phyloP scores from a whole-genome alignment of 2,113 vertebrate genomes.

The Oryzias melastigma region DNA sequence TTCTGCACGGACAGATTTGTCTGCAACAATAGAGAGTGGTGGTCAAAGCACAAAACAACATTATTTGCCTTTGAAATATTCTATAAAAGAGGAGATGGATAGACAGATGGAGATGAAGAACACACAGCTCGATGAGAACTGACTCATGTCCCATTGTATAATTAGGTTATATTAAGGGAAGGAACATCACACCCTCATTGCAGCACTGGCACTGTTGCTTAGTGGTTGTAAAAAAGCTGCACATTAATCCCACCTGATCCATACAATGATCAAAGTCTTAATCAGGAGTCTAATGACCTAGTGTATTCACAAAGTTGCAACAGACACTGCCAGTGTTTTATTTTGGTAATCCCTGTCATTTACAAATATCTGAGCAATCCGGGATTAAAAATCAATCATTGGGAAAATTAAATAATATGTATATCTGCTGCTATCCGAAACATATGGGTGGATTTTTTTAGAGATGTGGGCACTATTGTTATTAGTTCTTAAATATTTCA shows the following conservation, averaged over 20 bases:
- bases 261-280: conserved; percentile 6
- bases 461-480: too few relatives aligned
- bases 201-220: conserved; percentile 46
- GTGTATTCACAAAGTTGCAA: neutral
- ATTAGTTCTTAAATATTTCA: too few relatives aligned
- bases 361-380: too few relatives aligned
- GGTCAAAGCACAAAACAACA: conserved; percentile 2
- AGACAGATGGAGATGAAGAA: conserved; percentile 62
- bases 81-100: conserved; percentile 38
- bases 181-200: conserved; percentile 70
- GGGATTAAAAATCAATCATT: too few relatives aligned
- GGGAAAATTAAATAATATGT: too few relatives aligned
- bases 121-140: conserved; percentile 49
- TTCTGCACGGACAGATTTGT: conserved; percentile 7
- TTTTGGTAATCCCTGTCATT: too few relatives aligned
- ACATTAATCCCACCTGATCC: conserved; percentile 21
- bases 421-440: too few relatives aligned
- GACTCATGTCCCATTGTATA: conserved; percentile 69
- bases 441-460: too few relatives aligned
- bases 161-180: conserved; percentile 69
- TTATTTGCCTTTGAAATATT: conserved; percentile 12
- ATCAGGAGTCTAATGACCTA: conserved; percentile 6
- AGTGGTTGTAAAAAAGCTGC: conserved; percentile 20
- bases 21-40: conserved; percentile 1
- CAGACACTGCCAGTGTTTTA: neutral